phyloP scores from a whole-genome alignment of 2,888 invertebrate genomes.

The Himalopsyche kuldschensis region DNA sequence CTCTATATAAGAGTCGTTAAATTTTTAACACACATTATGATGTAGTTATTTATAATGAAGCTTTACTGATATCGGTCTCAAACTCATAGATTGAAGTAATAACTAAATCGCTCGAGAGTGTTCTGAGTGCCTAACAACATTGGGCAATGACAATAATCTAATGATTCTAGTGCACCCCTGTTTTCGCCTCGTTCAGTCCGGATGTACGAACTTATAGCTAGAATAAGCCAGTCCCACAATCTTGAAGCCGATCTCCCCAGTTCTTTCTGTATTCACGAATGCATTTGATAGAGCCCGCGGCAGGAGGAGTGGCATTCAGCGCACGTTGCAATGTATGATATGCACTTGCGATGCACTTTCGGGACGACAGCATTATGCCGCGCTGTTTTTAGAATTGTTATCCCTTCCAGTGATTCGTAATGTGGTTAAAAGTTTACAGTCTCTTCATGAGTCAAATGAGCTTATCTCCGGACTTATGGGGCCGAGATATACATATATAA shows the following conservation, averaged over 20 bases:
- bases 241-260: background rate
- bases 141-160: too few species aligned
- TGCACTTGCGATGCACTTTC: background rate
- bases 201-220: background rate
- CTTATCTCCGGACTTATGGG: background rate
- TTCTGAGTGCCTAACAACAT: too few species aligned
- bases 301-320: background rate
- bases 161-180: background rate
- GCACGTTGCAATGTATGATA: background rate
- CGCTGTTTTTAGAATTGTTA: background rate
- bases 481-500: too few species aligned
- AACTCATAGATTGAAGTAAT: too few species aligned
- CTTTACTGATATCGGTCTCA: too few species aligned
- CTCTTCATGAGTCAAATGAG: background rate
- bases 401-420: background rate
- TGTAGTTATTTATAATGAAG: too few species aligned
- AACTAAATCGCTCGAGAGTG: too few species aligned
- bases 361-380: background rate
- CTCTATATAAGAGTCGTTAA: too few species aligned
- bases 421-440: background rate
- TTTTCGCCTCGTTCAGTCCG: background rate
- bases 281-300: background rate
- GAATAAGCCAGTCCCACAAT: background rate
- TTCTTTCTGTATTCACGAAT: background rate
- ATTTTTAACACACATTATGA: too few species aligned